These are phyloP conservation scores for Aplysina aerophoba DNA, from an alignment of 37 sponge, comb jelly and placozoan species.

Conservation along the genomic window DNA sequence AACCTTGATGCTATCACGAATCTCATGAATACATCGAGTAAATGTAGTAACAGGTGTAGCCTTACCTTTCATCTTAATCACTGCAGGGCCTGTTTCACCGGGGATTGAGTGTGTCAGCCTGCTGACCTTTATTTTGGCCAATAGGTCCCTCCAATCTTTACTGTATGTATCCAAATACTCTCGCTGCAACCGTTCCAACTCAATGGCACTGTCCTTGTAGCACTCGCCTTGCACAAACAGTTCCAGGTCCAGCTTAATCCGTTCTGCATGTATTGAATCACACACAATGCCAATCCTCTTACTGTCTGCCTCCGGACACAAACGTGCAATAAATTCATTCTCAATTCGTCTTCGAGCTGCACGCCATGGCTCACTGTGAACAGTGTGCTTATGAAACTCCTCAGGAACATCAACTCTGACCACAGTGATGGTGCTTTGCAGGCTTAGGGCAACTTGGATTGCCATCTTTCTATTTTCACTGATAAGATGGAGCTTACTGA, in stretches of 20 bases:
- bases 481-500: background rate
- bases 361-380: background rate
- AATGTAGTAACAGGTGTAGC: background rate
- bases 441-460: background rate
- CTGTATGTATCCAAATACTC: background rate
- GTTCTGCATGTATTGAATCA: background rate
- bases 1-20: background rate
- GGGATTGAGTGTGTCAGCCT: background rate
- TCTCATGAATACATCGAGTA: background rate
- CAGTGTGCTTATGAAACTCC: background rate
- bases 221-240: background rate
- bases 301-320: background rate
- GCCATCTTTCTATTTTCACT: background rate
- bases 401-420: background rate
- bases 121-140: background rate
- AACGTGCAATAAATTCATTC: background rate
- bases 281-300: background rate
- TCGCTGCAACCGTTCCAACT: background rate
- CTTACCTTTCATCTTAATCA: slow-evolving; percentile 7
- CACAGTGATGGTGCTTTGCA: background rate
- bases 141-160: slow-evolving; percentile 12
- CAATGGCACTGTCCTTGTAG: slow-evolving; percentile 4
- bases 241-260: background rate
- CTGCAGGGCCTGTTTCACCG: background rate
- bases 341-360: background rate